Evolutionary conservation across 2,113 vertebrate genomes (phyloP).

Genomic region (Emydura subglobosa): DNA sequence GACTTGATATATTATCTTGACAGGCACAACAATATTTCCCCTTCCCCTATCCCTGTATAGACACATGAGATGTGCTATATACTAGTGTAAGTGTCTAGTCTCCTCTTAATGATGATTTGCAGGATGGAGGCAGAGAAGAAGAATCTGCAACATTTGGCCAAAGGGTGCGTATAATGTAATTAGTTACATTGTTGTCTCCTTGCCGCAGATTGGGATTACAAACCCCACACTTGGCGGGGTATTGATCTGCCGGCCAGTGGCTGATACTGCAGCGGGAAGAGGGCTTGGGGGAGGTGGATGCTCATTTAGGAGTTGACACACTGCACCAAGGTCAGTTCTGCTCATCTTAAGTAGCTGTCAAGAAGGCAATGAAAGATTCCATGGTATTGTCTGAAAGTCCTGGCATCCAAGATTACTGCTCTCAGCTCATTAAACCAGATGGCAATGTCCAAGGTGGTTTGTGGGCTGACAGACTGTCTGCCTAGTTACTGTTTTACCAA

Average conservation of each 20-base stretch:
- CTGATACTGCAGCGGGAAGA: not conserved
- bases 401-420: not conserved
- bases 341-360: not conserved
- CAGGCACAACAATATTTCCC: constrained; percentile 35
- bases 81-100: not conserved
- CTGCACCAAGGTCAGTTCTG: not conserved
- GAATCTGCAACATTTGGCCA: not conserved
- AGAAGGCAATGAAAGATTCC: not conserved
- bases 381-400: not conserved
- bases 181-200: not conserved
- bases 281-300: not conserved
- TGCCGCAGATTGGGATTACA: not conserved
- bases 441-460: not conserved
- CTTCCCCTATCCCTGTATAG: not conserved
- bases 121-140: not conserved
- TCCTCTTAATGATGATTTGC: not conserved
- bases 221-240: not conserved
- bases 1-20: not conserved
- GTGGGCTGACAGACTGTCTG: not conserved
- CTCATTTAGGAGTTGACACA: not conserved
- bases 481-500: constrained; percentile 29
- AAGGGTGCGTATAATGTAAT: not conserved
- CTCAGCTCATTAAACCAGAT: constrained; percentile 32
- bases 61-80: constrained; percentile 26
- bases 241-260: not conserved